phyloP scores from a whole-genome alignment of 2,888 invertebrate species.

The Phengaris arion region DNA sequence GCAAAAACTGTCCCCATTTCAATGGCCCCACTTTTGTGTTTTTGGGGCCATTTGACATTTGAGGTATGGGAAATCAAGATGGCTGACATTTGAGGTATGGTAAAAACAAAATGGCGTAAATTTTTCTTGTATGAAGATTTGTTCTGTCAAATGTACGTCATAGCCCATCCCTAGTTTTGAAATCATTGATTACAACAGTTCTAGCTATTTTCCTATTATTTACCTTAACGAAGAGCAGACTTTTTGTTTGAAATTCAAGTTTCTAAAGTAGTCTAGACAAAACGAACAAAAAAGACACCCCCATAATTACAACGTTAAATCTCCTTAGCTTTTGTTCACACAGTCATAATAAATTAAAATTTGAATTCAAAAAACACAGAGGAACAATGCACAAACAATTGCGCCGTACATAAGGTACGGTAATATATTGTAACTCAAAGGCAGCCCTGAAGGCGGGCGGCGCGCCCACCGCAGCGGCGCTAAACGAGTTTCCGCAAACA shows the following conservation, averaged over 20 bases:
- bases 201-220: neutral
- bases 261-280: neutral
- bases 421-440: slow-evolving; percentile 36
- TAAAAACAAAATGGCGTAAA: too few species aligned
- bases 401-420: slow-evolving; percentile 13
- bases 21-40: too few species aligned
- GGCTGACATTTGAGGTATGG: too few species aligned
- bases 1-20: too few species aligned
- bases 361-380: slow-evolving; percentile 16
- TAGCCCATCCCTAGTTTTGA: too few species aligned
- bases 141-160: too few species aligned
- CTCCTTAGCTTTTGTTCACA: slow-evolving; percentile 12
- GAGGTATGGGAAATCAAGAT: too few species aligned
- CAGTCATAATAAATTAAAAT: slow-evolving; percentile 18
- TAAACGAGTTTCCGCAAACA: slow-evolving; percentile 80
- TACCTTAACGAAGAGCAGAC: neutral
- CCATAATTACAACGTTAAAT: slow-evolving; percentile 7
- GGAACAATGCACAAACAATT: slow-evolving; percentile 14
- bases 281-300: neutral
- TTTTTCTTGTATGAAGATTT: too few species aligned
- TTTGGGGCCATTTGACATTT: too few species aligned
- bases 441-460: slow-evolving; percentile 46
- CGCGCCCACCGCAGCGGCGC: slow-evolving; percentile 69
- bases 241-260: neutral
- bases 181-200: neutral